phyloP scores from a whole-genome alignment of 2,113 vertebrate species.

The Xiphorhynchus elegans region DNA sequence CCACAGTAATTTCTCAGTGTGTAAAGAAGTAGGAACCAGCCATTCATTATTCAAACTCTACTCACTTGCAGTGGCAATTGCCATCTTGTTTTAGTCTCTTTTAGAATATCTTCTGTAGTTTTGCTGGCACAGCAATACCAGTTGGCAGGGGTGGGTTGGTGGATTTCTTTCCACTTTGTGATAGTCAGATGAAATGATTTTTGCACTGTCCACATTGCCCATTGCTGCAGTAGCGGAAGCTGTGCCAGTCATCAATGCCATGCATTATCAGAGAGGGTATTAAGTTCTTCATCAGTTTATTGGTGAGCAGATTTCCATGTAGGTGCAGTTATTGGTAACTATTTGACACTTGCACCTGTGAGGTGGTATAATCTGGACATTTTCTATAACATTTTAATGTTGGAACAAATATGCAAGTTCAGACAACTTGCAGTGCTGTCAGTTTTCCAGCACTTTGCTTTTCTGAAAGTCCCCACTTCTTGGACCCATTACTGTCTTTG shows the following conservation, averaged over 20 bases:
- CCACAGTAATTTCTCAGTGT: neutral
- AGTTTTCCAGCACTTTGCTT: neutral
- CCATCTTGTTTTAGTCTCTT: neutral
- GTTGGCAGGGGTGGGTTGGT: neutral
- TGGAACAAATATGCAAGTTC: neutral
- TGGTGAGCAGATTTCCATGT: neutral
- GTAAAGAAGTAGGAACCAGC: neutral
- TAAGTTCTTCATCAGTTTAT: neutral
- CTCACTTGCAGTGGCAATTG: neutral
- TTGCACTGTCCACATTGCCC: neutral
- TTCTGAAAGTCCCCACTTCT: neutral
- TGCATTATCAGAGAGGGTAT: neutral
- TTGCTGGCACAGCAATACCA: neutral
- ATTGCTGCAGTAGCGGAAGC: neutral
- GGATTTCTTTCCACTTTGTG: neutral
- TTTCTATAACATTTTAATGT: neutral
- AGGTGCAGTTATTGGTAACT: neutral
- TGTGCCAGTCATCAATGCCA: neutral
- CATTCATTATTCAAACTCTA: neutral
- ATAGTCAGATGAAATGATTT: neutral
- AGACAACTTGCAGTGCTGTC: neutral
- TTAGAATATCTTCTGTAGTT: neutral
- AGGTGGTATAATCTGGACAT: neutral
- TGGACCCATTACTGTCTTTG: neutral
- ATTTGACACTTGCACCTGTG: neutral